Base-by-base conservation (phyloP, 2,797 vertebrate genomes). In the Paedocypris micromegethes region DNA sequence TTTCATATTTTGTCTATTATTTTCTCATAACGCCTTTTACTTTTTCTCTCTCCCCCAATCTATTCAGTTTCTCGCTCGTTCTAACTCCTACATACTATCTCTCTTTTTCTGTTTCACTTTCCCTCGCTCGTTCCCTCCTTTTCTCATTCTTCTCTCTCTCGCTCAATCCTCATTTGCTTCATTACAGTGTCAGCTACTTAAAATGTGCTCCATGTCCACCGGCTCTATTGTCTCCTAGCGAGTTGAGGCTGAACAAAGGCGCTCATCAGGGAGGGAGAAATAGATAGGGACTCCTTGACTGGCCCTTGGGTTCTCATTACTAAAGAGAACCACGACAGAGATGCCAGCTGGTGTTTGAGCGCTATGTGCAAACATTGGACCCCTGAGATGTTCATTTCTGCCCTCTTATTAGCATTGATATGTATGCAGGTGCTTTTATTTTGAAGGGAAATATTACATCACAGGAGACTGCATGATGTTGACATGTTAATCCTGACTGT, bases 271-370 rank as follows among this genome's bases (percentile, higher is more conserved):
- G 52, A 56, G 39, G 9, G 45, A 6, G 52, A 45, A 54, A 66
- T 47, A 48, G 39, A 9, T 46, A 40, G 43, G 41, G 57, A 44
- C 49, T 39, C 44, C 40, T 55, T 61, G 50, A 61, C 46, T 39
- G 52, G 52, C 51, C 55, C 47, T 51, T 55, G 48, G 62, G 63
- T 62, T 66, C 72, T 74, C 72, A 60, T 69, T 45, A 74, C 45
- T 50, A 64, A 65, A 41, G 39, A 64, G 49, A 64, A 52, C 4
- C 48, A 45, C 4, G 9, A 53, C 46, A 50, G 43, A 49, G 49
- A 49, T n/a, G 8, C 47, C 40, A 44, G 55, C 6, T 54, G 9
- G 57, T 68, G 39, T 39, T 49, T 69, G 41, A 9, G 37, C 8
- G 51, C 59, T 68, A 9, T 59, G 55, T 68, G 72, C 39, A 58